These are phyloP conservation scores for Psophia crepitans DNA, from an alignment of 2,113 vertebrate genomes.

Conservation along the genomic window DNA sequence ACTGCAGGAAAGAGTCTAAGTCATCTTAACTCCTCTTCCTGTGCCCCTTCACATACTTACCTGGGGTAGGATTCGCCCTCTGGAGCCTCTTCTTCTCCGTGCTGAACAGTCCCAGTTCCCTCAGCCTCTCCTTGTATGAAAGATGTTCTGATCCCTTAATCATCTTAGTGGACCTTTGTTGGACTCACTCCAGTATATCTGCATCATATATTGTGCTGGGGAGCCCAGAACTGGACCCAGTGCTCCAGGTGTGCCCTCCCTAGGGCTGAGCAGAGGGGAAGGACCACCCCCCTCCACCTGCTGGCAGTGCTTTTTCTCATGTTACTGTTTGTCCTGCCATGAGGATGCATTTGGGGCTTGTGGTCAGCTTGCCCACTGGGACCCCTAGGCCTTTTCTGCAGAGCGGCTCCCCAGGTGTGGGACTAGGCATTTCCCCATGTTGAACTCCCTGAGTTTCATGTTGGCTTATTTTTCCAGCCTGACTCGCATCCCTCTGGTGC, in stretches of 20 bases:
- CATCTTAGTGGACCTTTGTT: background rate
- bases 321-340: background rate
- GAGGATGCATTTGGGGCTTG: background rate
- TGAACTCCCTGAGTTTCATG: background rate
- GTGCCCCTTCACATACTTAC: background rate
- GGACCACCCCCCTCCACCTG: background rate
- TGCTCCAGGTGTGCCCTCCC: background rate
- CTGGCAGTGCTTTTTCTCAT: background rate
- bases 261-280: background rate
- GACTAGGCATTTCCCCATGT: background rate
- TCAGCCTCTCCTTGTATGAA: background rate
- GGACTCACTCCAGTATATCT: background rate
- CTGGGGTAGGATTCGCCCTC: fast-evolving
- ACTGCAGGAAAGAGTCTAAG: background rate
- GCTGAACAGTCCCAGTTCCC: background rate
- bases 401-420: background rate
- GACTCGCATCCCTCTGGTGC: background rate
- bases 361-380: background rate
- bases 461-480: background rate
- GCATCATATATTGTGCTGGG: background rate
- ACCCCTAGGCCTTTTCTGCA: background rate
- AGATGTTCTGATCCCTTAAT: background rate
- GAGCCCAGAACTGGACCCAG: background rate
- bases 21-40: background rate
- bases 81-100: background rate